Base-by-base conservation (phyloP, 1,140 invertebrate species). In the Triops longicaudatus region DNA sequence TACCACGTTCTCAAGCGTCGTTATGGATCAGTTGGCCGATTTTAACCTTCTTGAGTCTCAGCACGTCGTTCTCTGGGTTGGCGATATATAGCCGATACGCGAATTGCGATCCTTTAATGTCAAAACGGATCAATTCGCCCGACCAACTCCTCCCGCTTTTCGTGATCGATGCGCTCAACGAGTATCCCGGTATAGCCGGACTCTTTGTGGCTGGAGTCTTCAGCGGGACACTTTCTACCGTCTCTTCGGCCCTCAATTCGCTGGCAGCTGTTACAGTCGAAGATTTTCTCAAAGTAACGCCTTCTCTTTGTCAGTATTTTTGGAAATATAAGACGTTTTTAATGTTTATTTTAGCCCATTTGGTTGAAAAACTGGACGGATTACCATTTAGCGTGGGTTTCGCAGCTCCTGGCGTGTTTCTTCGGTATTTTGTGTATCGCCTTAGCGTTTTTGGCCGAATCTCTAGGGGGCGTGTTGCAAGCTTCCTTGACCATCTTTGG, bases 181-280 rank as follows among this genome's bases (percentile, higher is more conserved):
- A 88, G 31, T 83, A 89, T 26, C 89, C 89, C 12, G 93, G 93
- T 9, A 79, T 95, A 17, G 86, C 92, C 1, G 93, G 94, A 7
- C 83, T 96, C 12, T 94, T 95, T 83, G 89, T 95, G 1, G 90
- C 92, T 78, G 89, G 93, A 73, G 90, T 96, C 63, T 94, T 95
- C 80, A 92, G 91, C 81, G 94, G 92, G 1, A 90, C 93, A 0
- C 85, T 97, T 1, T 94, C 92, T 76, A 94, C 94, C 0, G 89
- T 96, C 72, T 95, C 93, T 0, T 93, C 93, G 10, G 88, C 91
- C 27, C 84, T 95, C 41, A 96, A 95, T 83, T 93, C 93, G 12
- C 84, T 96, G 26, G 90, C 94, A 14, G 93, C 93, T 14, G 92
- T 96, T n/a, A 93, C 92, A 1, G 86, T 94, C 76, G 91, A 94